A percentile compares a stretch with the other conserved stretches of the same genome.
phyloP scores from a whole-genome alignment of 2,113 vertebrate genomes.

The Fulmarus glacialis region DNA sequence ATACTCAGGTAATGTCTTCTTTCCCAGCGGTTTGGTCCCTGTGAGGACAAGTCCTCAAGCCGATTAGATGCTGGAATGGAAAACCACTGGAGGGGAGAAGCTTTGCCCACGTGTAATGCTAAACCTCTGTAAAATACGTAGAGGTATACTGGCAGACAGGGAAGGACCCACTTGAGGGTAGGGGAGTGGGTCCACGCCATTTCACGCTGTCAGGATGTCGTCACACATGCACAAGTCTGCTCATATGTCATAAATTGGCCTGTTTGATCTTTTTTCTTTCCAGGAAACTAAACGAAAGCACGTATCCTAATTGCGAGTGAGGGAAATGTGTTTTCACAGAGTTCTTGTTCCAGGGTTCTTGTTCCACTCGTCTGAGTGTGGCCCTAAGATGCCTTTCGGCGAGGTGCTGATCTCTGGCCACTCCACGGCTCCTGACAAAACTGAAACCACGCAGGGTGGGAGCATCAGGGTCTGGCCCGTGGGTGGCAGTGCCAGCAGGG shows the following conservation, averaged over 20 bases:
- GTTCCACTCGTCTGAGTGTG: neutral
- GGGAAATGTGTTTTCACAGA: neutral
- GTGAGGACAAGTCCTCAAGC: neutral
- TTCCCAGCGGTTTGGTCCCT: neutral
- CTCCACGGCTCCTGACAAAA: accelerated
- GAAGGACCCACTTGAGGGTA: neutral
- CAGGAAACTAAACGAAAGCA: neutral
- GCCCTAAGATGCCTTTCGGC: neutral
- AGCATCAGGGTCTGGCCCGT: neutral
- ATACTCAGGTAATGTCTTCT: neutral
- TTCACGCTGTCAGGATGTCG: neutral
- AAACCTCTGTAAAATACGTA: neutral
- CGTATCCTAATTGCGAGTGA: accelerated
- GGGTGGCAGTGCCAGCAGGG: neutral
- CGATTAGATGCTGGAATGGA: neutral
- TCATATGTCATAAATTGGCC: neutral
- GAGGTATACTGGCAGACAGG: neutral
- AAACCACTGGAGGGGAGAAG: neutral
- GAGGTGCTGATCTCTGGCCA: neutral
- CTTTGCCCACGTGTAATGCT: neutral
- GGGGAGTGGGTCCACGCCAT: neutral
- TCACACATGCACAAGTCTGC: neutral
- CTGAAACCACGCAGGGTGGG: neutral
- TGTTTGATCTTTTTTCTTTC: neutral
- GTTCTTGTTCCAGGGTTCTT: neutral